Percentiles rank a stretch among this genome's conserved stretches.
phyloP scores from a whole-genome alignment of 2,113 vertebrate species.

The Rhinichthys klamathensis region DNA sequence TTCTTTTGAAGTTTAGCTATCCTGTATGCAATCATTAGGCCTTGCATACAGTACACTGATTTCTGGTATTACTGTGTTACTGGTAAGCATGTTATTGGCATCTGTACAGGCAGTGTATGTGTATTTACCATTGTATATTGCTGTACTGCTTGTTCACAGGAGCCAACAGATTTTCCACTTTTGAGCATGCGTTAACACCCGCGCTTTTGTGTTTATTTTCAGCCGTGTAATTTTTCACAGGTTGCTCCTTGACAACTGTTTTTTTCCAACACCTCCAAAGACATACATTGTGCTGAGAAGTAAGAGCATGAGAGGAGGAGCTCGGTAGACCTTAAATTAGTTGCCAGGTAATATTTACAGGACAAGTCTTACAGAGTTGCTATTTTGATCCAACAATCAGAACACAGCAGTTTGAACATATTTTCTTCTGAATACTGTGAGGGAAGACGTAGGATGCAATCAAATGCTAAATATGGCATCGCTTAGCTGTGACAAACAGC shows the following conservation, averaged over 20 bases:
- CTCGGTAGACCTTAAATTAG: conserved; percentile 6
- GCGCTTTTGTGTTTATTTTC: conserved; percentile 43
- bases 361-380: neutral
- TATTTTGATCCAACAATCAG: conserved; percentile 18
- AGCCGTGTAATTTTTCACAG: conserved; percentile 44
- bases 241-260: conserved; percentile 38
- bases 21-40: conserved; percentile 17
- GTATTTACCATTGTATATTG: neutral
- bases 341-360: conserved; percentile 20
- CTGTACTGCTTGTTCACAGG: conserved; percentile 26
- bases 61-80: no score
- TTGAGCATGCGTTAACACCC: conserved; percentile 43
- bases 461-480: conserved; percentile 8
- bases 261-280: conserved; percentile 5
- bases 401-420: conserved; percentile 6
- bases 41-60: neutral
- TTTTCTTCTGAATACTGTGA: conserved; percentile 20
- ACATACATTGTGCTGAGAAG: conserved; percentile 5
- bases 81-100: neutral
- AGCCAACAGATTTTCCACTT: conserved; percentile 33
- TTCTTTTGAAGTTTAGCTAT: no score
- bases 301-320: neutral
- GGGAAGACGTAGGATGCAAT: neutral
- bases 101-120: neutral
- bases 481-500: neutral